A percentile compares a stretch with the other conserved stretches of the same genome.
These are phyloP conservation scores for Sylvietta virens DNA, from an alignment of 2,113 vertebrate genomes.

Conservation along the genomic window DNA sequence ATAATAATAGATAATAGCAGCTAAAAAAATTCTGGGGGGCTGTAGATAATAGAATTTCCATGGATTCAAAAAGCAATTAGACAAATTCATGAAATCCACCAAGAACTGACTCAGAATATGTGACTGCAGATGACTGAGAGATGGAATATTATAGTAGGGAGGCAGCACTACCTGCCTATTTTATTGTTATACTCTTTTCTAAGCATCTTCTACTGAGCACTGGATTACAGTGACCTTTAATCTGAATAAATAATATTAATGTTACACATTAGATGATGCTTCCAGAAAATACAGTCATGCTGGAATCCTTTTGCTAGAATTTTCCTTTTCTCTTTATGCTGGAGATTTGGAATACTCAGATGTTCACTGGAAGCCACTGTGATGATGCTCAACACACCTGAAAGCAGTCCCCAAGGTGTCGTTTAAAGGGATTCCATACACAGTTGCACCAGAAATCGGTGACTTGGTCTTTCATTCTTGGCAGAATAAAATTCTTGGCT, in stretches of 20 bases:
- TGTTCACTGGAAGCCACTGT: neutral
- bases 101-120: neutral
- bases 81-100: neutral
- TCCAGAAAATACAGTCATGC: neutral
- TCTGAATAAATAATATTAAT: neutral
- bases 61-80: neutral
- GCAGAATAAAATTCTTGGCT: neutral
- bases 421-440: neutral
- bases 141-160: neutral
- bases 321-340: neutral
- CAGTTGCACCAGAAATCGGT: neutral
- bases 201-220: neutral
- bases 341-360: neutral
- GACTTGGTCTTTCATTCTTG: neutral
- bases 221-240: neutral
- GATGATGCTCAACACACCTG: neutral
- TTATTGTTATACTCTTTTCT: neutral
- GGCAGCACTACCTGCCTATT: neutral
- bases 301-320: neutral
- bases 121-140: neutral
- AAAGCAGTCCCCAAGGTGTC: neutral
- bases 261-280: neutral
- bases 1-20: conserved; percentile 11
- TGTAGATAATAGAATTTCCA: conserved; percentile 19
- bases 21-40: neutral